These are phyloP conservation scores for Xanthorhoe designata DNA, from an alignment of 2,888 invertebrate species.

Conservation along the genomic window DNA sequence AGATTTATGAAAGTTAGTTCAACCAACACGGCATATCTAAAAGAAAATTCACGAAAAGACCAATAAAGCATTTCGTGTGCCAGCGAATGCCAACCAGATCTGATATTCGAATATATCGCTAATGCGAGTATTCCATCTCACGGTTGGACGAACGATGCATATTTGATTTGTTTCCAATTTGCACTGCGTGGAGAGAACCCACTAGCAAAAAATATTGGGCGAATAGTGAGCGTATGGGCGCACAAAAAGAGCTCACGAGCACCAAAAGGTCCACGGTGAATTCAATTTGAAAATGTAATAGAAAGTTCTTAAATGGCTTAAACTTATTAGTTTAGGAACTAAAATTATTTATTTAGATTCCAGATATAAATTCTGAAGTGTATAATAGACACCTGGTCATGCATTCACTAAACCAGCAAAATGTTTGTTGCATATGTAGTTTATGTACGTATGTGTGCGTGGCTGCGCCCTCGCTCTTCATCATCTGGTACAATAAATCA, in stretches of 20 bases:
- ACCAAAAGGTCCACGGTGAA: conserved; percentile 6
- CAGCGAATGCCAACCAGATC: conserved; percentile 61
- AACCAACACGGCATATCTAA: conserved; percentile 24
- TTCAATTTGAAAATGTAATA: conserved; percentile 7
- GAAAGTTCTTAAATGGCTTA: background rate
- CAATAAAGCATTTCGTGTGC: conserved; percentile 60
- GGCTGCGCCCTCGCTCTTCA: too few species aligned
- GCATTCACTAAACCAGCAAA: too few species aligned
- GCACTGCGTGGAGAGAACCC: conserved; percentile 62
- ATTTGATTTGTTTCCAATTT: conserved; percentile 83
- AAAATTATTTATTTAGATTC: background rate
- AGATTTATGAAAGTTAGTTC: conserved; percentile 3
- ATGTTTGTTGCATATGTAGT: too few species aligned
- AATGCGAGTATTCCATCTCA: conserved; percentile 79
- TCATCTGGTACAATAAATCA: too few species aligned
- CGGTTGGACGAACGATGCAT: conserved; percentile 78
- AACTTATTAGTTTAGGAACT: background rate
- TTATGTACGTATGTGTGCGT: too few species aligned
- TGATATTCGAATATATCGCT: conserved; percentile 66
- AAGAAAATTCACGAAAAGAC: conserved; percentile 56
- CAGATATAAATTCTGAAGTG: background rate
- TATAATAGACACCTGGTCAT: too few species aligned
- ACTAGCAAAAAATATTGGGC: conserved; percentile 65
- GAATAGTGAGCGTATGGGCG: conserved; percentile 49
- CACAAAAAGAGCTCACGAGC: conserved; percentile 15